Evolutionary conservation across 2,888 invertebrate genomes (phyloP).

Genomic region (Leptinotarsa rubiginosa): DNA sequence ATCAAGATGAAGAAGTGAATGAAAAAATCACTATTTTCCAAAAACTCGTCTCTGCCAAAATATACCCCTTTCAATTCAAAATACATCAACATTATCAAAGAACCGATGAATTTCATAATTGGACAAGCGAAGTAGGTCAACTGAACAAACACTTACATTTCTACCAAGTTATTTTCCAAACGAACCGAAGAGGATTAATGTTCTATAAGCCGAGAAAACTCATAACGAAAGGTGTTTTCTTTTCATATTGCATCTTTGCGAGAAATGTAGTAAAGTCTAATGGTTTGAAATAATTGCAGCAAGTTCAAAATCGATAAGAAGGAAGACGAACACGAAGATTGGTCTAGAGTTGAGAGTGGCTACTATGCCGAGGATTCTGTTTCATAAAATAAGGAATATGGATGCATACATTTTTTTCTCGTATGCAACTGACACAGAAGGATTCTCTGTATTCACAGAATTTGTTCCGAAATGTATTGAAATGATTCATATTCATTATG

Average conservation of each 20-base stretch:
- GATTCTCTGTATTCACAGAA: too few species aligned
- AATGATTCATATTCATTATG: too few species aligned
- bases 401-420: too few species aligned
- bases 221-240: conserved; percentile 9
- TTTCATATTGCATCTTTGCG: conserved; percentile 7
- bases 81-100: too few species aligned
- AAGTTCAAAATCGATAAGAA: conserved; percentile 26
- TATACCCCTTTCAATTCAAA: too few species aligned
- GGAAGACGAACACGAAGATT: conserved; percentile 13
- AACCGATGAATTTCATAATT: too few species aligned
- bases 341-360: conserved; percentile 2
- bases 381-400: neutral
- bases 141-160: neutral
- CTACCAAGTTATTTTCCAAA: conserved; percentile 1
- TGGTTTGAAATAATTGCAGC: conserved; percentile 28
- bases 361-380: neutral
- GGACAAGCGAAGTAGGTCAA: neutral
- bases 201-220: neutral
- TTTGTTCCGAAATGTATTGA: too few species aligned
- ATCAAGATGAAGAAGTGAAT: too few species aligned
- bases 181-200: neutral
- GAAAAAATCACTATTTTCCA: too few species aligned
- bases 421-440: too few species aligned
- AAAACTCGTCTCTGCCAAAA: too few species aligned
- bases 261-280: conserved; percentile 14